These are phyloP conservation scores for Pollicipes pollicipes DNA, from an alignment of 1,140 invertebrate species.

Conservation along the genomic window DNA sequence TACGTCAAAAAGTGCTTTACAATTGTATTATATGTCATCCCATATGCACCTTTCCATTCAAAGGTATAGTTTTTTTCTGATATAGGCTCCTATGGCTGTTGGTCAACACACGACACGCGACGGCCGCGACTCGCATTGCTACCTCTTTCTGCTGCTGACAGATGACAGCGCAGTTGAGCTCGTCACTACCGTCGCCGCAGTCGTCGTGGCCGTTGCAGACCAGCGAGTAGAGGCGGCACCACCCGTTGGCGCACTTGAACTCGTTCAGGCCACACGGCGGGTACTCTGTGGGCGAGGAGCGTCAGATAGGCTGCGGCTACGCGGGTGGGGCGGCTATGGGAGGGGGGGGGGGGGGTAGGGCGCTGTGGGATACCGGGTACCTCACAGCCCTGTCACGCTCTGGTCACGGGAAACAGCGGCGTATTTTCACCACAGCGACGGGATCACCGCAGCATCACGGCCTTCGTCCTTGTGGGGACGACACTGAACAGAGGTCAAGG, in stretches of 20 bases:
- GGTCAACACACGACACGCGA: too few species aligned
- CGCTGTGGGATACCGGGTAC: constrained; percentile 3
- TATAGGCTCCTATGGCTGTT: too few species aligned
- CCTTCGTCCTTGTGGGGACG: too few species aligned
- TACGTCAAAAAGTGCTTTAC: too few species aligned
- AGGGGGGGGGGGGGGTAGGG: background rate
- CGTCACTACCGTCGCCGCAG: constrained; percentile 32
- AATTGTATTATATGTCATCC: too few species aligned
- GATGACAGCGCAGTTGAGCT: constrained; percentile 27
- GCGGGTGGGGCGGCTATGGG: background rate
- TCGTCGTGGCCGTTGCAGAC: constrained; percentile 31
- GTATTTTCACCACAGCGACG: too few species aligned
- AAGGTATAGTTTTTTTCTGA: too few species aligned
- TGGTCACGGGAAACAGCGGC: too few species aligned
- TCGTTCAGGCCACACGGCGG: constrained; percentile 26
- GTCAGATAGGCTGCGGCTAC: background rate
- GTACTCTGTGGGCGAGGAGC: constrained; percentile 18
- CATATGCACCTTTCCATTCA: too few species aligned
- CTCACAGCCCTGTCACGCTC: background rate
- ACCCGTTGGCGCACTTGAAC: constrained; percentile 32
- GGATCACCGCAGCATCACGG: too few species aligned
- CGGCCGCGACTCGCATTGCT: background rate
- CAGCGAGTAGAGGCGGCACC: constrained; percentile 33
- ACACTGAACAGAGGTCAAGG: too few species aligned
- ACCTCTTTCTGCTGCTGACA: constrained; percentile 13